Percentiles rank a stretch among this genome's conserved stretches.
phyloP scores from a whole-genome alignment of 2,113 vertebrate genomes.

The Serinus canaria region DNA sequence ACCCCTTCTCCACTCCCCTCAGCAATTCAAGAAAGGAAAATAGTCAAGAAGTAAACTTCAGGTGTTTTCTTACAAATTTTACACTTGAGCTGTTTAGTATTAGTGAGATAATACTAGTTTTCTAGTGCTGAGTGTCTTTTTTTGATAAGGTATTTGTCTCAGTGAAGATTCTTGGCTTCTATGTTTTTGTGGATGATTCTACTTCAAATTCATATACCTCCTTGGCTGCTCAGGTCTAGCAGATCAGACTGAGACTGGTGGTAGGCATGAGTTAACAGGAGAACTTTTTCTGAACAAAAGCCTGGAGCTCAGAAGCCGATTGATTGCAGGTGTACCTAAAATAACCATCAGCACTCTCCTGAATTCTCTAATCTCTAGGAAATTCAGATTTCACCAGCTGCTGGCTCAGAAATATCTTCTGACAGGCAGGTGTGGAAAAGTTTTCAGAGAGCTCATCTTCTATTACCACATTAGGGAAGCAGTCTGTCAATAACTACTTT shows the following conservation, averaged over 20 bases:
- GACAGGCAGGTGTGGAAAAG: not conserved
- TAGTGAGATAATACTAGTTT: constrained; percentile 25
- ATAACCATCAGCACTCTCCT: not conserved
- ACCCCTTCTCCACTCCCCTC: not conserved
- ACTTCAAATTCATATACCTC: constrained; percentile 61
- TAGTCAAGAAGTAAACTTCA: not conserved
- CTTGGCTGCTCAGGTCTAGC: constrained; percentile 64
- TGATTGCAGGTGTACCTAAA: not conserved
- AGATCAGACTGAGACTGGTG: constrained; percentile 11
- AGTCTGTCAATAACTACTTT: not conserved
- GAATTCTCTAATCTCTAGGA: not conserved
- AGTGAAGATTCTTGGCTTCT: constrained; percentile 32
- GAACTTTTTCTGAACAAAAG: constrained; percentile 12
- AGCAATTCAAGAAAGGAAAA: constrained; percentile 3
- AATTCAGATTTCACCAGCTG: not conserved
- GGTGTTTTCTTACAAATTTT: constrained; percentile 23
- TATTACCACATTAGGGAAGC: not conserved
- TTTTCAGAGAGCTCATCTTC: not conserved
- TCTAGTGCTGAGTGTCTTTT: constrained; percentile 26
- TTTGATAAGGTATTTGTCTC: constrained; percentile 28
- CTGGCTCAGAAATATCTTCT: constrained; percentile 1
- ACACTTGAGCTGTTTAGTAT: constrained; percentile 14
- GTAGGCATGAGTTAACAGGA: not conserved
- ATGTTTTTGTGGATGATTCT: constrained; percentile 34
- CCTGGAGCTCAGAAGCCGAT: constrained; percentile 7